Base-by-base conservation (phyloP, 64 coral and sea anemone genomes). In the Cladopsammia gracilis region DNA sequence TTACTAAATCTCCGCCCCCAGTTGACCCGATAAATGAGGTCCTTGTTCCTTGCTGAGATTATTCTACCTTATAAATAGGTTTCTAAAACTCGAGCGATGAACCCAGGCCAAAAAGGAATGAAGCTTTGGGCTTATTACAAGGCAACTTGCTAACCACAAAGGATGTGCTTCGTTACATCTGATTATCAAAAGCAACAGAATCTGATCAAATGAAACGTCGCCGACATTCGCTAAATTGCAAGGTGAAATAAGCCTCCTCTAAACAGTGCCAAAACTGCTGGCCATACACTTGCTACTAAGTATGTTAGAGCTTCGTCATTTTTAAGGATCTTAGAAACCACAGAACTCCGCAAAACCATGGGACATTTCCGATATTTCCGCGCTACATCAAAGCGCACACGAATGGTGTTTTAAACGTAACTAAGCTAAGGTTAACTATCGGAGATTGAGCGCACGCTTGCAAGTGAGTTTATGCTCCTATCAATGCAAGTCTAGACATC, bases 21-120 rank as follows among this genome's bases (percentile, higher is more conserved):
- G 62, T 67, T 48, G 58, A 68, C 16, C 80, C 20, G 7, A 84
- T 84, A 84, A 84, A 84, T 50, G 8, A 66, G 62, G 44, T 13
- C 45, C 80, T 84, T 84, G 80, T 84, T 23, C 19, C 80, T 84
- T 51, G 60, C 80, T 84, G 80, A 67, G 80, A 48, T 62, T 19
- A 11, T 43, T 80, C 54, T 59, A 11, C 50, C 43, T 20, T 13
- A 44, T 67, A 49, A 67, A 66, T 23, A 67, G 23, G 80, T 84
- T 84, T 10, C 61, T 50, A 46, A 67, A 84, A 16, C 19, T 67
- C 62, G 80, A 84, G 46, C 18, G 46, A 72, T 44, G 25, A 20
- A 20, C 46, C 1, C 18, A 48, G 26, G 61, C 18, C 62, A 46
- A 20, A 25, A 64, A 84, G 80, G 47, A 48, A 75, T 20, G 46